Evolutionary conservation across 2,113 vertebrate species (phyloP), one percentile per base, ranked within the genome.

Genomic region (Ochotona princeps): DNA sequence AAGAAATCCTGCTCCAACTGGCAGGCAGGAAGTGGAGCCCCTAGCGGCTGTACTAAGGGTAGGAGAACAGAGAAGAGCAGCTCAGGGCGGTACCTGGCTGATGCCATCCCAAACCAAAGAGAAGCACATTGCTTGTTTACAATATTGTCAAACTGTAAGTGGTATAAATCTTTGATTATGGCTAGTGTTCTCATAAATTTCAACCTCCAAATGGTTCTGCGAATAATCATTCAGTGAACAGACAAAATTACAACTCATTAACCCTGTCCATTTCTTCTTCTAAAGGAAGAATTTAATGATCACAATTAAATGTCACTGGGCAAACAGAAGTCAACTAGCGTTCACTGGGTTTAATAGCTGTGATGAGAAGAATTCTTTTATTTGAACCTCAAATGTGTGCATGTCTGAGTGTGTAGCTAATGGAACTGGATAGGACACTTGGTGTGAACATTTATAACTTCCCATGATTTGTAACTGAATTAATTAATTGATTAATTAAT

Each of bases 81-180:
- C 63, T 66, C 30, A 25, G 81, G n/a, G 38, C 82, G 47, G 63
- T 9, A 20, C 49, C 14, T 35, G 32, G 25, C 61, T 8, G 54
- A 66, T 87, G 75, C 47, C 14, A 17, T 18, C 15, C n/a, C 61
- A 44, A 7, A 5, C 60, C 32, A 35, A n/a, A 44, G 23, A 60
- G 82, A 70, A 75, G 85, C 76, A 13, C 9, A 65, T 7, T 20
- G 25, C 25, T 54, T 65, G 47, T 54, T 35, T 78, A 32, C 30
- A 80, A 63, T 57, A 44, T 26, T 74, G 28, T 54, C 28, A 63
- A 87, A 74, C 85, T 73, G 85, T 69, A 54, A 87, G 35, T 20
- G 89, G 89, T 66, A 79, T 63, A 78, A 54, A 85, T 51, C 63
- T 75, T 84, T 92, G 94, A 66, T 74, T 88, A 21, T 60, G 47